phyloP scores from a whole-genome alignment of 2,797 vertebrate genomes.

The Monodelphis domestica region DNA sequence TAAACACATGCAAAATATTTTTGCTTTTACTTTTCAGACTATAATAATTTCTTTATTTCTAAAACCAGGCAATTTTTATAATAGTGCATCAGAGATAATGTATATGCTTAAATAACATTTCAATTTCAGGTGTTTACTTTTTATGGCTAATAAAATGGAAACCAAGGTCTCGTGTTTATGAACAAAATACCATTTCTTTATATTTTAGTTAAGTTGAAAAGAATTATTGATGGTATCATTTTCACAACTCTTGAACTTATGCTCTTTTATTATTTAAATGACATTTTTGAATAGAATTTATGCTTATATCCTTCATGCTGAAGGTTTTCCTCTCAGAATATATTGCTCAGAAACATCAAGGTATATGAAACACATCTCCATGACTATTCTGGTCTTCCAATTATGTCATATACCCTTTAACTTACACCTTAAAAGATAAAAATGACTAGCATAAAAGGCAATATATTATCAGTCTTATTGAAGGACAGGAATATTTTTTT shows the following conservation, averaged over 20 bases:
- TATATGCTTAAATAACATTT: not conserved
- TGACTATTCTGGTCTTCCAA: constrained; percentile 49
- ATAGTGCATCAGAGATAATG: not conserved
- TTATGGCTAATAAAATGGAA: not conserved
- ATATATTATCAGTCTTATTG: constrained; percentile 8
- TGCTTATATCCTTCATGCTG: constrained; percentile 50
- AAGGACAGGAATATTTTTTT: constrained; percentile 28
- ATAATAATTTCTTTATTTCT: not conserved
- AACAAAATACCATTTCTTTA: not conserved
- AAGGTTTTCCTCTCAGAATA: constrained; percentile 42
- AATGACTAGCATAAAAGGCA: constrained; percentile 47
- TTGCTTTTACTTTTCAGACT: not conserved
- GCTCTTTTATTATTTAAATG: constrained; percentile 55
- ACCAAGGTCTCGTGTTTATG: not conserved
- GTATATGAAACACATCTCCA: constrained; percentile 51
- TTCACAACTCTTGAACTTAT: constrained; percentile 44
- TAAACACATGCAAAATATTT: no score
- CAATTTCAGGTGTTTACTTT: not conserved
- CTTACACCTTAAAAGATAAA: constrained; percentile 29
- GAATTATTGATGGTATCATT: constrained; percentile 43
- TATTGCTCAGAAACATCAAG: constrained; percentile 40
- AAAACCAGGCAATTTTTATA: not conserved
- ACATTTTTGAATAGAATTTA: constrained; percentile 60
- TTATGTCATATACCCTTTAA: constrained; percentile 33
- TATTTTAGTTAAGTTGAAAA: not conserved